Evolutionary conservation across 2,888 invertebrate species (phyloP).

Genomic region (Drosophila multiciliata): DNA sequence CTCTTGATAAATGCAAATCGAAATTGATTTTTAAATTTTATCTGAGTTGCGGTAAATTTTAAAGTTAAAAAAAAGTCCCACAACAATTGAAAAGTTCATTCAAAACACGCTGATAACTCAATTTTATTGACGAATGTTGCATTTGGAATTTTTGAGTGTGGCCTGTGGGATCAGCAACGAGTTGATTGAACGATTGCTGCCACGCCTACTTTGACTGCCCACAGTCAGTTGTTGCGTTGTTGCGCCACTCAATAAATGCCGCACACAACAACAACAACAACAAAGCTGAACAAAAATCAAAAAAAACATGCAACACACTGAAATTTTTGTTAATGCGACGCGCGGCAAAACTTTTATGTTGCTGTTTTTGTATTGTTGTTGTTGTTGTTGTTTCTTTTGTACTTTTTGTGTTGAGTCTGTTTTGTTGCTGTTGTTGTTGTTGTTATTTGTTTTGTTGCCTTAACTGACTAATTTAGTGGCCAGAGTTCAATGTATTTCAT

Average conservation of each 20-base stretch:
- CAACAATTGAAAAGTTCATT: slow-evolving; percentile 3
- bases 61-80: neutral
- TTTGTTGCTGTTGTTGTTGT: neutral
- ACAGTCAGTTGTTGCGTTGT: slow-evolving; percentile 9
- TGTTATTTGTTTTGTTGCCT: slow-evolving; percentile 54
- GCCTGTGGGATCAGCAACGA: slow-evolving; percentile 64
- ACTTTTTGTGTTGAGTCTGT: slow-evolving; percentile 3
- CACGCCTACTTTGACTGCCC: neutral
- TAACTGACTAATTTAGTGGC: slow-evolving; percentile 76
- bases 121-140: slow-evolving; percentile 45
- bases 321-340: slow-evolving; percentile 67
- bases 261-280: neutral
- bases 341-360: slow-evolving; percentile 75
- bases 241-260: slow-evolving; percentile 7
- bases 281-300: neutral
- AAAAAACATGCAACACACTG: slow-evolving; percentile 40
- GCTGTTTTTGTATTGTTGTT: slow-evolving; percentile 38
- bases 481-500: slow-evolving; percentile 80
- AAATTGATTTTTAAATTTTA: neutral
- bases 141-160: slow-evolving; percentile 40
- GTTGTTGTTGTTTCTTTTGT: slow-evolving; percentile 25
- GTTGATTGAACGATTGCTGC: slow-evolving; percentile 55
- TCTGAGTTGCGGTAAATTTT: neutral
- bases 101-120: slow-evolving; percentile 31
- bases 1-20: too few species aligned